Conservation (phyloP, 1,140 invertebrate genomes). For the Hormaphis cornu region DNA sequence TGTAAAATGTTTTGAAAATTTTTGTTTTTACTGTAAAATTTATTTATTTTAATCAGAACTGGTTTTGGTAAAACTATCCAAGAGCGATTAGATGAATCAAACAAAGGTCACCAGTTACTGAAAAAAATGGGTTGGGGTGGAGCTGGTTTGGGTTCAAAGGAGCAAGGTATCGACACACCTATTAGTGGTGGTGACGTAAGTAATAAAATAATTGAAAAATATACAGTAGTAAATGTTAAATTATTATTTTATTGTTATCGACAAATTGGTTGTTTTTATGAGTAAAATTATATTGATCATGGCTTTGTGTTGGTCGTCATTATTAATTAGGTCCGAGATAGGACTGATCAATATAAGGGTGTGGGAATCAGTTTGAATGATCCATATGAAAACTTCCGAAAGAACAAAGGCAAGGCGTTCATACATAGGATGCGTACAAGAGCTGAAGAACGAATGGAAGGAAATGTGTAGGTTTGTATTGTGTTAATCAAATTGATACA, state of each 20-base stretch:
- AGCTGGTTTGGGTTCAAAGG: constrained; percentile 78
- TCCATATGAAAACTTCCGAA: constrained; percentile 94
- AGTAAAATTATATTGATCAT: neutral
- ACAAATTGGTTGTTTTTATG: neutral
- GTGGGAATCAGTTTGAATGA: constrained; percentile 83
- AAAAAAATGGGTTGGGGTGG: constrained; percentile 93
- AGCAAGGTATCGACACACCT: constrained; percentile 89
- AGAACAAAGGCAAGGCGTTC: constrained; percentile 92
- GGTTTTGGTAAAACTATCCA: constrained; percentile 16
- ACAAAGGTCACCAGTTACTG: constrained; percentile 91
- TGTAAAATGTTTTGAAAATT: constrained; percentile 40
- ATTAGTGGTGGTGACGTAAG: constrained; percentile 79
- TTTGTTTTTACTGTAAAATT: constrained; percentile 1
- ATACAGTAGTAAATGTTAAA: neutral
- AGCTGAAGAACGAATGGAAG: constrained; percentile 59
- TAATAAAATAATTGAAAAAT: constrained; percentile 4
- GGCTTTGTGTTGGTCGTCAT: constrained; percentile 32
- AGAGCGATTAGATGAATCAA: constrained; percentile 61
- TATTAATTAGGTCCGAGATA: constrained; percentile 54
- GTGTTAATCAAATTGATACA: neutral
- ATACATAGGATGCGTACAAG: constrained; percentile 91
- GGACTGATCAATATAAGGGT: constrained; percentile 84
- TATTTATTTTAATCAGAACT: constrained; percentile 6
- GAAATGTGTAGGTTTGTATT: constrained; percentile 30
- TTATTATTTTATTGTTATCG: constrained; percentile 21